A percentile compares a stretch with the other conserved stretches of the same genome.
Conservation (phyloP, 2,888 invertebrate genomes). For the Scaptomyza tumidula region DNA sequence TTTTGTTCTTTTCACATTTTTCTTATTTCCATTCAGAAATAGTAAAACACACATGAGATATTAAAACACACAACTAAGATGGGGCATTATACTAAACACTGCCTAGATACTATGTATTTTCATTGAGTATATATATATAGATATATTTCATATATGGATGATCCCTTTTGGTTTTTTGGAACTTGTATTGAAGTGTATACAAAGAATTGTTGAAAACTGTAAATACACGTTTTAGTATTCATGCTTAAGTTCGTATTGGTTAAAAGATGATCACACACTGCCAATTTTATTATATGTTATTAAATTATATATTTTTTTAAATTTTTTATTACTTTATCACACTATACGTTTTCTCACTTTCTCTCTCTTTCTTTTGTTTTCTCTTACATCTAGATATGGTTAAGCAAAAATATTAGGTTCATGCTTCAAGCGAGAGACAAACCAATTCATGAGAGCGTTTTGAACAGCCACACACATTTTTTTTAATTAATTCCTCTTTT, state of each 20-base stretch:
- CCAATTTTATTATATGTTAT: constrained; percentile 23
- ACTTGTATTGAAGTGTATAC: not conserved
- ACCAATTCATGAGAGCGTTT: constrained; percentile 57
- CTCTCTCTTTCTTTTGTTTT: constrained; percentile 41
- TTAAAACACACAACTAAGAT: not conserved
- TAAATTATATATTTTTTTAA: constrained; percentile 11
- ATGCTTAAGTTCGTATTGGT: not conserved
- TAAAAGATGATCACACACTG: constrained; percentile 40
- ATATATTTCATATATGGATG: not conserved
- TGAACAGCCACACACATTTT: constrained; percentile 56
- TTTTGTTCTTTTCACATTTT: no score
- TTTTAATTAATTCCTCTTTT: constrained; percentile 33
- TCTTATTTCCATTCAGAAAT: no score
- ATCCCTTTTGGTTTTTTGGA: constrained; percentile 11
- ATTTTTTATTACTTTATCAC: constrained; percentile 25
- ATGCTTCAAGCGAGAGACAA: constrained; percentile 62
- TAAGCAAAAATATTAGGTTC: constrained; percentile 83
- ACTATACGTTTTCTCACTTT: constrained; percentile 32
- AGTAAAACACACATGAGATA: not conserved
- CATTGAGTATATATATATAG: constrained; percentile 5
- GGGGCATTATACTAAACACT: constrained; percentile 38
- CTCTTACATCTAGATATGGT: constrained; percentile 82
- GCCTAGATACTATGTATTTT: constrained; percentile 30
- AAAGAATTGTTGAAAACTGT: constrained; percentile 24
- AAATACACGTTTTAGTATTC: constrained; percentile 30